Base-by-base conservation (phyloP, 2,113 vertebrate species). In the Carassius carassius region DNA sequence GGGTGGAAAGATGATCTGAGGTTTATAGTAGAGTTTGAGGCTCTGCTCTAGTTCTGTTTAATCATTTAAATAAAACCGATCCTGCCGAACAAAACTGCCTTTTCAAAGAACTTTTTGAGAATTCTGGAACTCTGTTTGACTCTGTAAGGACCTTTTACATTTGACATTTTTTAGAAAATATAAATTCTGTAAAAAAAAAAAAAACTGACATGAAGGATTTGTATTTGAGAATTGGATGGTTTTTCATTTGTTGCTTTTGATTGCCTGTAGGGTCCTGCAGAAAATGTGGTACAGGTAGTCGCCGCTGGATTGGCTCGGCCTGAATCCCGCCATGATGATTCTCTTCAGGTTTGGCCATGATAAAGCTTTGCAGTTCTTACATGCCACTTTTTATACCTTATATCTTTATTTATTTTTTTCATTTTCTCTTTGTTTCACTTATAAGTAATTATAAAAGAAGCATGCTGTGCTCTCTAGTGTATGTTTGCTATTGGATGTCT, bases 271-370 rank as follows among this genome's bases (percentile, higher is more conserved):
- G 89, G 25, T 70, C 79, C 81, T 5, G 87, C 58, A 65, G 86
- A 90, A 21, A 89, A 85, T 2, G 75, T 84, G 73, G 72, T 14
- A 6, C 89, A 92, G 78, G 92, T 92, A 60, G 88, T 81, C 44
- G 86, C 80, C 51, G 76, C 86, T 44, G 81, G 56, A 62, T 86
- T 49, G 37, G 84, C 83, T 1, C 9, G 85, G 17, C 67, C 90
- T 72, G 94, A 93, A 49, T 76, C 89, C 73, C 92, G 90, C 11
- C 91, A 92, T 80, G 94, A 94, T 49, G 94, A 95, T 86, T 88
- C 94, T 63, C 85, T 95, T 37, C 91, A 93, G 93, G 94, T 23
- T 51, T 88, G 84, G 56, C 6, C 29, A 21, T 41, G 10, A 77
- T 62, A 41, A 23, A 85, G 17, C 17, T 3, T n/a, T 8, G 25